Conservation (phyloP, 2,113 vertebrate species). For the Hippocampus zosterae region DNA sequence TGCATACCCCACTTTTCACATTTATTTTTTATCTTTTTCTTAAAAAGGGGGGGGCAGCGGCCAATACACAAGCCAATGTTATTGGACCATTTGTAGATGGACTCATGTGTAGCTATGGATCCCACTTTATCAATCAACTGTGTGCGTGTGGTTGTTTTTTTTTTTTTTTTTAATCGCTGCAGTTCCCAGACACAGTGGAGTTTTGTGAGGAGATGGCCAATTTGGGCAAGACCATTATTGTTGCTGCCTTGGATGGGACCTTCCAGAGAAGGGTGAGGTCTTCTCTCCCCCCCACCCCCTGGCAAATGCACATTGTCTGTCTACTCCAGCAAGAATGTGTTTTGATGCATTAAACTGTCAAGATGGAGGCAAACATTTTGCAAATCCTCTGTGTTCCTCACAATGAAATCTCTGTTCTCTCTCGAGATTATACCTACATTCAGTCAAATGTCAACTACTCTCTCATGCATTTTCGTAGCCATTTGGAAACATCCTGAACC, state of each 20-base stretch:
- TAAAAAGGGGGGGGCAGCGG: too few relatives aligned
- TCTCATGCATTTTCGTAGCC: slow-evolving; percentile 65
- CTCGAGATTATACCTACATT: slow-evolving; percentile 7
- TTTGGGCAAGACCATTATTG: slow-evolving; percentile 86
- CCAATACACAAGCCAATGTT: too few relatives aligned
- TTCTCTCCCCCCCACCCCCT: neutral
- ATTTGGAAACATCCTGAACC: slow-evolving; percentile 89
- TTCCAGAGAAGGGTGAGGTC: slow-evolving; percentile 90
- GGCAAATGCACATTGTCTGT: neutral
- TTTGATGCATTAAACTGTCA: slow-evolving; percentile 3
- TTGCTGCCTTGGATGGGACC: slow-evolving; percentile 92
- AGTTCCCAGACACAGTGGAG: slow-evolving; percentile 90
- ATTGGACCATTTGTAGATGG: neutral
- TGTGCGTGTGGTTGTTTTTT: neutral
- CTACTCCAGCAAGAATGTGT: slow-evolving; percentile 11
- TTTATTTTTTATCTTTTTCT: too few relatives aligned
- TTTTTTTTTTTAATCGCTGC: neutral
- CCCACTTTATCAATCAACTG: neutral
- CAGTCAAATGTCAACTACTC: slow-evolving; percentile 7
- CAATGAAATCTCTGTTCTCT: slow-evolving; percentile 11
- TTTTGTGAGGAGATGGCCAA: slow-evolving; percentile 95
- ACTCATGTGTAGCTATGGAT: neutral
- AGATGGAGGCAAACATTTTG: slow-evolving; percentile 8
- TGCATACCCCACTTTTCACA: too few relatives aligned
- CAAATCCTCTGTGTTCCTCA: slow-evolving; percentile 21